Base-by-base conservation (phyloP, 2,797 vertebrate species). In the Arremon aurantiirostris region DNA sequence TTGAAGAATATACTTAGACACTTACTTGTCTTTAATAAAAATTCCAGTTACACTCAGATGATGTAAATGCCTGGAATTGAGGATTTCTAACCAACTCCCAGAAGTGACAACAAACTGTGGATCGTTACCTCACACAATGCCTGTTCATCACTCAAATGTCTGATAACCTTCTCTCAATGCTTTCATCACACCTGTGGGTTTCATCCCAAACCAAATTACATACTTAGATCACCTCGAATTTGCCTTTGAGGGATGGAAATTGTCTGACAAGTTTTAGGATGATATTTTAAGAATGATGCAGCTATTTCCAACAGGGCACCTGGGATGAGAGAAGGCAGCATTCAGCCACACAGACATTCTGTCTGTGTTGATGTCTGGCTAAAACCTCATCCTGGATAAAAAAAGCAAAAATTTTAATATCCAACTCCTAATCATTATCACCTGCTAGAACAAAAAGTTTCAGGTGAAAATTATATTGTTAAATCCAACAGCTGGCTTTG, bases 381-480 rank as follows among this genome's bases (percentile, higher is more conserved):
- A 73, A 92, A 81, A 70, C 27, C 6, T 72, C 83, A 79, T 42
- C 24, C 20, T 8, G 13, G 16, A 23, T 22, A 32, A 68, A 63
- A 68, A 52, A 41, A 4, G 30, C 35, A 71, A 28, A 26, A 42
- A 30, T 65, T 88, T 93, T 91, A 94, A 94, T 93, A 95, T 47
- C 55, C 30, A 41, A 61, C 44, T 55, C 39, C 39, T 65, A 47
- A 94, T 95, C 90, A 94, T 96, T 96, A 95, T 91, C 96, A 94
- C 95, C 90, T 94, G 61, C 78, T 91, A 73, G 80, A 93, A 95
- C 52, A 89, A 86, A 84, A 94, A 93, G 73, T 95, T 96, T 56
- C 85, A 95, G 91, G 94, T 95, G 96, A 95, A 94, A 97, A 96
- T 94, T 96, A 91, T 81, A 93, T 84, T 70, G 84, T 94, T 91